These are phyloP conservation scores for Meandrina meandrites DNA, from an alignment of 92 coral and sea anemone genomes.

Conservation along the genomic window DNA sequence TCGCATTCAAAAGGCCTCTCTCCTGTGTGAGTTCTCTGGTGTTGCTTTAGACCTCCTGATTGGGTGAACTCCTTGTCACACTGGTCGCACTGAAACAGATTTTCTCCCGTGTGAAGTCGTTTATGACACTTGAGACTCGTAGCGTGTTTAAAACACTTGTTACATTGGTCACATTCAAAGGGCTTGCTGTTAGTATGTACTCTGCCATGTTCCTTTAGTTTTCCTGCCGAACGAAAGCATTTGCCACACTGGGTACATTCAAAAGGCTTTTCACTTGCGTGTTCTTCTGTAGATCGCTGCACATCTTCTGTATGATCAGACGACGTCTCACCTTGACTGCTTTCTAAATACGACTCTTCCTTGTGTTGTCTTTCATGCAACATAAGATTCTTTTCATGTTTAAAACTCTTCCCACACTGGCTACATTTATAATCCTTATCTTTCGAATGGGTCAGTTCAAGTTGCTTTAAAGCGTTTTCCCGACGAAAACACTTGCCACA, in stretches of 20 bases:
- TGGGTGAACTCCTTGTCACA: background rate
- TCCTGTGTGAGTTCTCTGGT: background rate
- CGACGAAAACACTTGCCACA: background rate
- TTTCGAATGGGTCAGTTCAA: background rate
- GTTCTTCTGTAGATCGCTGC: background rate
- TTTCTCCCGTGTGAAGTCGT: background rate
- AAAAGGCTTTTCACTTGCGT: background rate
- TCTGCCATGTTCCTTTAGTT: background rate
- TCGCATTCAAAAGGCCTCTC: background rate
- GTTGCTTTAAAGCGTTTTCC: background rate
- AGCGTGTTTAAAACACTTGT: background rate
- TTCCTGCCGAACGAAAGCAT: background rate
- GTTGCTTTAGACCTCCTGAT: background rate
- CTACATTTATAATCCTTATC: background rate
- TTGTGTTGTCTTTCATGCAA: background rate
- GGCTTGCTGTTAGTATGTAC: background rate
- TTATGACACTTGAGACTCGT: background rate
- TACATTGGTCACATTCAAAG: background rate
- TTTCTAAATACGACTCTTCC: background rate
- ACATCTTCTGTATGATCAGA: background rate
- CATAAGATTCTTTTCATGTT: background rate
- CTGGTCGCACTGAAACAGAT: background rate
- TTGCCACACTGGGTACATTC: slow-evolving; percentile 4
- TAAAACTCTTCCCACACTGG: background rate
- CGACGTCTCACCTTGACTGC: background rate